Percentiles rank a stretch among this genome's conserved stretches.
Conservation (phyloP, 2,113 vertebrate genomes). For the Pituophis catenifer region DNA sequence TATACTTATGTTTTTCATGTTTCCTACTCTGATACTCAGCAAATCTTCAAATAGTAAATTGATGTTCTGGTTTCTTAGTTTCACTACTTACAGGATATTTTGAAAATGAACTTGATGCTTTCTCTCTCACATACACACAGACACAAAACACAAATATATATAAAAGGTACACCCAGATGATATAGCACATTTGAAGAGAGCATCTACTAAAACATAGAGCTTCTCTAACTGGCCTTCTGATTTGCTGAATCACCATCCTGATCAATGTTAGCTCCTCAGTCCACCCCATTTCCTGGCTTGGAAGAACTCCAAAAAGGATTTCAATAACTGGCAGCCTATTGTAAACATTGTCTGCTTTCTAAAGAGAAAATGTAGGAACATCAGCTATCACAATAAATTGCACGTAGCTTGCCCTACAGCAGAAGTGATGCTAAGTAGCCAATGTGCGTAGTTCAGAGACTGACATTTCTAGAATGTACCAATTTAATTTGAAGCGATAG, state of each 20-base stretch:
- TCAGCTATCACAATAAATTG: constrained; percentile 1
- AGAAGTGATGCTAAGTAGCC: not conserved
- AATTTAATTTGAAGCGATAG: fast-evolving
- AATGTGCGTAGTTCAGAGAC: constrained; percentile 4
- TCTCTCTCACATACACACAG: not conserved
- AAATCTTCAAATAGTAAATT: not conserved
- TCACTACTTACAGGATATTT: not conserved
- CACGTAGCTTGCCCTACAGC: not conserved
- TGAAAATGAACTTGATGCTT: not conserved
- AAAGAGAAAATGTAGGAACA: constrained; percentile 1
- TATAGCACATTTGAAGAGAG: not conserved
- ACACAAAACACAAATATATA: not conserved
- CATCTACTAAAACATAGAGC: not conserved
- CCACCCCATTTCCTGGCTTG: constrained; percentile 25
- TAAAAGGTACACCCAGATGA: not conserved
- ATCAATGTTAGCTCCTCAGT: constrained; percentile 12
- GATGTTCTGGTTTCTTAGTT: not conserved
- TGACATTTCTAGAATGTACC: not conserved
- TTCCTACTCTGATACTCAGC: not conserved
- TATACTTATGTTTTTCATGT: not conserved
- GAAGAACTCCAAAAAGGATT: constrained; percentile 23
- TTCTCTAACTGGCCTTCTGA: constrained; percentile 23
- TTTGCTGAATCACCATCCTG: constrained; percentile 19
- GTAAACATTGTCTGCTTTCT: not conserved
- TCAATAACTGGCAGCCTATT: constrained; percentile 28